A percentile compares a stretch with the other conserved stretches of the same genome.
These are phyloP conservation scores for Leptopterna dolabrata DNA, from an alignment of 2,888 invertebrate species.

Conservation along the genomic window DNA sequence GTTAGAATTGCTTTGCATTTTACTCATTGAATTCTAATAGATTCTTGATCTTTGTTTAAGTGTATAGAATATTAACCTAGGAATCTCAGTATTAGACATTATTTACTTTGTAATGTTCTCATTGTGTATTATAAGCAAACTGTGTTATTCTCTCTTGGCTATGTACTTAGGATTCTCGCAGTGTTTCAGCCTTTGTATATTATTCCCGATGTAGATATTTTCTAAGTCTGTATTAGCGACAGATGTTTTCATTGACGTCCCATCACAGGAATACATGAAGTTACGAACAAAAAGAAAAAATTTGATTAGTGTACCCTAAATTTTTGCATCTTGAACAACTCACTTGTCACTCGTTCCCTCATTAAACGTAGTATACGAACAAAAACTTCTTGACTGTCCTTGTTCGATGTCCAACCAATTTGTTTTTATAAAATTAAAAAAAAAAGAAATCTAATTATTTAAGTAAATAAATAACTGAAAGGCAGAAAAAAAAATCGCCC, in stretches of 20 bases:
- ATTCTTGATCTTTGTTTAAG: constrained; percentile 57
- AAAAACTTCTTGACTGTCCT: neutral
- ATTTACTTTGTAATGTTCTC: constrained; percentile 56
- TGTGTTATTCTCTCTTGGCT: constrained; percentile 59
- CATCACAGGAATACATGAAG: constrained; percentile 32
- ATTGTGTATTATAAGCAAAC: constrained; percentile 57
- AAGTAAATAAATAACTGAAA: neutral
- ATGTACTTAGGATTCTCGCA: constrained; percentile 56
- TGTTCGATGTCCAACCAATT: neutral
- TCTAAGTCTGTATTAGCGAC: constrained; percentile 38
- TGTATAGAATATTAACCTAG: constrained; percentile 59
- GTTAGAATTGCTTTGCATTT: constrained; percentile 58
- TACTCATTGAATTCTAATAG: constrained; percentile 56
- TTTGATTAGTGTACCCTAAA: neutral
- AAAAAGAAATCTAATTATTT: neutral
- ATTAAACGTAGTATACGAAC: neutral
- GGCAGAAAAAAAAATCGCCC: neutral
- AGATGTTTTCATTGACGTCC: constrained; percentile 21
- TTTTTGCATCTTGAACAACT: neutral
- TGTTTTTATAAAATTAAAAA: neutral
- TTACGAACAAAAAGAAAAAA: neutral
- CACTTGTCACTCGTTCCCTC: neutral
- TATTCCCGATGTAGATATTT: constrained; percentile 28
- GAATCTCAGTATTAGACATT: constrained; percentile 59
- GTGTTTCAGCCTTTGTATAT: constrained; percentile 24